These are phyloP conservation scores for Masnerella sp. DNA, from an alignment of 2,888 invertebrate genomes.

Conservation along the genomic window DNA sequence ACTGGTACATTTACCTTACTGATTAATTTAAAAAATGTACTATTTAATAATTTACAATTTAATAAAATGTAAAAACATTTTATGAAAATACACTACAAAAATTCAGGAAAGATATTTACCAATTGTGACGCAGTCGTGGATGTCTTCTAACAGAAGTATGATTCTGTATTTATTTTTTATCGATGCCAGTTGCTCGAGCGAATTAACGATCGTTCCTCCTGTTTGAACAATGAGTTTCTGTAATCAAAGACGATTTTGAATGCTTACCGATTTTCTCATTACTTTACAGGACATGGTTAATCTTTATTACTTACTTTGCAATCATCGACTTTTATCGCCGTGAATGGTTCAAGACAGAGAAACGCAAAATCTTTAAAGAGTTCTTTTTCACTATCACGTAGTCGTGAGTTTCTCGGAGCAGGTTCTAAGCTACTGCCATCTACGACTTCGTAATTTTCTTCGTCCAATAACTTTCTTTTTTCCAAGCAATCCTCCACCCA, in stretches of 20 bases:
- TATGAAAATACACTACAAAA: no score
- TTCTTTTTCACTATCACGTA: slow-evolving; percentile 47
- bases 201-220: slow-evolving; percentile 64
- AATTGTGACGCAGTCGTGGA: slow-evolving; percentile 56
- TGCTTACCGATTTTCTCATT: slow-evolving; percentile 13
- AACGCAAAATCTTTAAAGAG: slow-evolving; percentile 69
- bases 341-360: slow-evolving; percentile 66
- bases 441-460: slow-evolving; percentile 69
- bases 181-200: slow-evolving; percentile 59
- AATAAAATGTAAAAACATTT: no score
- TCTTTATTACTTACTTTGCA: slow-evolving; percentile 63
- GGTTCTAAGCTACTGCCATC: slow-evolving; percentile 63
- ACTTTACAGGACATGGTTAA: neutral
- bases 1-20: no score
- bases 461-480: slow-evolving; percentile 61
- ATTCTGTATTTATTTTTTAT: slow-evolving; percentile 55
- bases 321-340: slow-evolving; percentile 61
- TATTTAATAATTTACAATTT: no score
- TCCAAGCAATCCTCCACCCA: slow-evolving; percentile 68
- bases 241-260: no score
- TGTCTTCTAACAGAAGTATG: slow-evolving; percentile 60
- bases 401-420: slow-evolving; percentile 67
- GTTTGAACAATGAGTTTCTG: slow-evolving; percentile 66
- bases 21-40: no score
- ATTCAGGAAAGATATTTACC: no score